Evolutionary conservation across 2,113 vertebrate species (phyloP).

Genomic region (Cygnus buccinator): DNA sequence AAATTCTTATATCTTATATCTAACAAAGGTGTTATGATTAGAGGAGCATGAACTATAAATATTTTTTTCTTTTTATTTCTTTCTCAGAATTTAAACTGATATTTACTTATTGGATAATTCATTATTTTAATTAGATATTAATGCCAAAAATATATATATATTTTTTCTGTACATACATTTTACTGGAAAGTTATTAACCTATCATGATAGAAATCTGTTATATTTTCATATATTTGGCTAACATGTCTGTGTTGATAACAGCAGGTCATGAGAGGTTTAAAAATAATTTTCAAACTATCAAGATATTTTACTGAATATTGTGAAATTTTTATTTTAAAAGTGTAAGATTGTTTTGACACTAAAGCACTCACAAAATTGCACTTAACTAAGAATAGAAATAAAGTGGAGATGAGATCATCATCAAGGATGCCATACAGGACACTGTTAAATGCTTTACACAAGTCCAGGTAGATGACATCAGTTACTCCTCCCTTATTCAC

Average conservation of each 20-base stretch:
- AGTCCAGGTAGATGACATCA: no score
- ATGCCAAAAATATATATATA: neutral
- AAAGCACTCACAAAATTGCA: neutral
- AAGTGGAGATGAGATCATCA: neutral
- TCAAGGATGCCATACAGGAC: no score
- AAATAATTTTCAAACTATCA: neutral
- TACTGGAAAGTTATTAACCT: neutral
- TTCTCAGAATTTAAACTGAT: neutral
- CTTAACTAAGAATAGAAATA: neutral
- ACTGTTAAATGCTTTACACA: no score
- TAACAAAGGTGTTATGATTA: neutral
- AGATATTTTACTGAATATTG: neutral
- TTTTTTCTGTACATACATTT: neutral
- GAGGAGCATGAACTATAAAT: neutral
- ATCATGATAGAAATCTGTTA: neutral
- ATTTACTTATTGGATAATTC: neutral
- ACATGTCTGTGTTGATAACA: neutral
- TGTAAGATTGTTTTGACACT: neutral
- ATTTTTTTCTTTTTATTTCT: neutral
- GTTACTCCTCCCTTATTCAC: no score
- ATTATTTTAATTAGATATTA: neutral
- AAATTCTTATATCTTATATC: neutral
- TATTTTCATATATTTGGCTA: neutral
- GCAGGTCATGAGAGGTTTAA: neutral
- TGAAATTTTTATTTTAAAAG: neutral